phyloP scores from a whole-genome alignment of 2,888 invertebrate genomes.

The Charanyca ferruginea region DNA sequence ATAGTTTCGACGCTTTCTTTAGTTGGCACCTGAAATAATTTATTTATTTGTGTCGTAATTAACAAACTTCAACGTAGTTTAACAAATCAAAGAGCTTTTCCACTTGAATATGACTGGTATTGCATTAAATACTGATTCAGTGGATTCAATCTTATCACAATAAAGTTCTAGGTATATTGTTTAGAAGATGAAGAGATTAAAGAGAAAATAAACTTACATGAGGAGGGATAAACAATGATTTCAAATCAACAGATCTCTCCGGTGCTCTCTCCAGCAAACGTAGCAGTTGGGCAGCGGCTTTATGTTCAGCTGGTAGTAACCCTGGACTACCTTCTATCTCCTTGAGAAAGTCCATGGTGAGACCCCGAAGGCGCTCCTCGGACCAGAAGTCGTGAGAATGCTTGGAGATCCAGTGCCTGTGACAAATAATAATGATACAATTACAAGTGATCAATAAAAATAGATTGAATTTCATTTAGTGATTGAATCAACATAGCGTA shows the following conservation, averaged over 20 bases:
- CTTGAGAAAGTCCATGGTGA: conserved; percentile 96
- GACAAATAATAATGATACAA: neutral
- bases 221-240: conserved; percentile 93
- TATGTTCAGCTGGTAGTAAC: conserved; percentile 96
- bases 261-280: conserved; percentile 95
- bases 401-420: conserved; percentile 97
- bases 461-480: neutral
- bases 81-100: neutral
- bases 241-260: conserved; percentile 93
- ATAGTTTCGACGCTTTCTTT: conserved; percentile 96
- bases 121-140: too few species aligned
- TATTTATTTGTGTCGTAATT: neutral
- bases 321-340: conserved; percentile 96
- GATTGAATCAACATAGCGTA: neutral
- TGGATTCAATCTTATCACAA: too few species aligned
- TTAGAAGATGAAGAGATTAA: too few species aligned
- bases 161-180: too few species aligned
- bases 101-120: neutral
- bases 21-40: conserved; percentile 91
- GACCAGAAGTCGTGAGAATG: conserved; percentile 97
- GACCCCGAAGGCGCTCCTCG: conserved; percentile 93
- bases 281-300: conserved; percentile 96
- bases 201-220: conserved; percentile 86
- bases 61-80: too few species aligned
- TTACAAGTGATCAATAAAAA: neutral